Base-by-base conservation (phyloP, 2,113 vertebrate species). In the Otus sunia region DNA sequence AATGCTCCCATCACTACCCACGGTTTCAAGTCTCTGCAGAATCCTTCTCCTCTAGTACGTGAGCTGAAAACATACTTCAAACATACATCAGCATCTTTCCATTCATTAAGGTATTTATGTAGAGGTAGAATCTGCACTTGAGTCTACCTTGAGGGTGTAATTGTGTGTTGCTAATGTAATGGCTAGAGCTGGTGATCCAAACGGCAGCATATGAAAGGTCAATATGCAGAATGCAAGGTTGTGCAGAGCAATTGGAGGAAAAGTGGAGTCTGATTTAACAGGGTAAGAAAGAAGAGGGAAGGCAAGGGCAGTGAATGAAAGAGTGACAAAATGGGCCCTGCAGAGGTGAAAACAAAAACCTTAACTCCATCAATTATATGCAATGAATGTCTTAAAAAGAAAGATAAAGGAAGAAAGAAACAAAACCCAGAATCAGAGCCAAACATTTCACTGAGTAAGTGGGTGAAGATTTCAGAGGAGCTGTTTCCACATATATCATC, bases 121-220 rank as follows among this genome's bases (percentile, higher is more conserved):
- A 92, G 93, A 96, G 75, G 88, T 95, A 97, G 95, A 94, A 95
- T 87, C 97, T 98, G 98, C 97, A 97, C 98, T 98, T 98, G 98
- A 98, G 92, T 96, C 97, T 98, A 98, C 98, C 98, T 98, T 98
- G 98, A 98, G 96, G 96, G 96, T 97, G 98, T 98, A 98, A 98
- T 98, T 98, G 98, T 97, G 98, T 98, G 98, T 98, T 98, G 98
- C 98, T 98, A 98, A 98, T 98, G 97, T 98, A 98, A 98, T 98
- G 98, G 98, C 97, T 97, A 71, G 94, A 98, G 95, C 93, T 98
- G 97, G 95, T 96, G 98, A 98, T 98, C 97, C 98, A 98, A 97
- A 97, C 3, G 92, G 93, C 94, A 96, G 94, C 97, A 30, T 89
- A 97, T 75, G 90, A 98, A 97, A 98, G 98, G 98, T 98, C 97